A percentile compares a stretch with the other conserved stretches of the same genome.
Conservation (phyloP, 2,797 vertebrate genomes). For the Streptopelia turtur region DNA sequence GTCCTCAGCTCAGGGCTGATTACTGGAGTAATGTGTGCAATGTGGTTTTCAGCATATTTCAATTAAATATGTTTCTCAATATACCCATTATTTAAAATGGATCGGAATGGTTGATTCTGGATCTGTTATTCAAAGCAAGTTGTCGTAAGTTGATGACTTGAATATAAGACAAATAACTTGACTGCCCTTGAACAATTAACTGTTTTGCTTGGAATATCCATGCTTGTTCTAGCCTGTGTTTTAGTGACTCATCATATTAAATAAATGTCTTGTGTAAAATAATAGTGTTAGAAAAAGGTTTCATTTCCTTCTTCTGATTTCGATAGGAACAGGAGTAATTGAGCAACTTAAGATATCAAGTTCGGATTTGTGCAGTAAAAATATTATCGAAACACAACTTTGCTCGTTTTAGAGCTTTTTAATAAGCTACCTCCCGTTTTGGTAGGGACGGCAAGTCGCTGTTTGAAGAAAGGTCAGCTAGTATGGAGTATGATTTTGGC, state of each 20-base stretch:
- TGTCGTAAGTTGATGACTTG: conserved; percentile 17
- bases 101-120: neutral
- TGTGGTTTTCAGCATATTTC: neutral
- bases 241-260: conserved; percentile 66
- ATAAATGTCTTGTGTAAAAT: conserved; percentile 60
- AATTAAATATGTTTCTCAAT: neutral
- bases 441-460: neutral
- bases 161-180: conserved; percentile 4
- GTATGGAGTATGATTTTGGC: neutral
- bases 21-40: neutral
- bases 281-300: conserved; percentile 29
- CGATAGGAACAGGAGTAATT: conserved; percentile 26
- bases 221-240: conserved; percentile 56
- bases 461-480: neutral
- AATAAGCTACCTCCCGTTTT: neutral
- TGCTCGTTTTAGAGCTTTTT: neutral
- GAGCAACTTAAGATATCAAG: conserved; percentile 7
- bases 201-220: conserved; percentile 49
- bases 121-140: conserved; percentile 15
- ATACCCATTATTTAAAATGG: neutral
- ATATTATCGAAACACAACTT: neutral
- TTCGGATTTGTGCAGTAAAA: neutral
- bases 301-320: conserved; percentile 40
- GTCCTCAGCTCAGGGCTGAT: neutral
- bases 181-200: conserved; percentile 29